phyloP scores from a whole-genome alignment of 30 jellyfish, hydroid and myxozoan species.

The Nemopilema nomurai region DNA sequence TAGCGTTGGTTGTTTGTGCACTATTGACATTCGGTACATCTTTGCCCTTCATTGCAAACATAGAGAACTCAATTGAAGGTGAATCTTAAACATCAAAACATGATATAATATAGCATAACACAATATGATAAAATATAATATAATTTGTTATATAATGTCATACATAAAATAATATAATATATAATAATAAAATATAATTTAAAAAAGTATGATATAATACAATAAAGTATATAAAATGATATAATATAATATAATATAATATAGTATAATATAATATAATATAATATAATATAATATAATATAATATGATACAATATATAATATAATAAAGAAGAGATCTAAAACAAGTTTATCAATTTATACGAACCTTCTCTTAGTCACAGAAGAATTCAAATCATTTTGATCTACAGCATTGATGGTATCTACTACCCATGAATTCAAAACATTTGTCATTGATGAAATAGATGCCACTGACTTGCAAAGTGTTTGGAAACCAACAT shows the following conservation, averaged over 20 bases:
- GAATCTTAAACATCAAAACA: too few relatives aligned
- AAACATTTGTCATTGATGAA: slow-evolving; percentile 5
- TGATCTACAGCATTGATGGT: slow-evolving; percentile 49
- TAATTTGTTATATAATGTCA: too few relatives aligned
- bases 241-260: background rate
- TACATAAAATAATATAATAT: too few relatives aligned
- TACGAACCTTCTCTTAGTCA: slow-evolving; percentile 81
- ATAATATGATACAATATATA: background rate
- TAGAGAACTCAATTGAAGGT: too few relatives aligned
- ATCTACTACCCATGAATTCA: slow-evolving; percentile 51
- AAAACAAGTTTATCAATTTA: background rate
- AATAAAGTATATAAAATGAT: background rate
- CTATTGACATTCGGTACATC: too few relatives aligned
- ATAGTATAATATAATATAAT: background rate
- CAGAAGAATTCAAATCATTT: slow-evolving; percentile 62
- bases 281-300: background rate
- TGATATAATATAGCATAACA: too few relatives aligned
- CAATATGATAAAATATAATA: too few relatives aligned
- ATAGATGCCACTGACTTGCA: slow-evolving; percentile 41
- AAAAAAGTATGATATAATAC: too few relatives aligned
- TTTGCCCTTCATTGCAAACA: too few relatives aligned
- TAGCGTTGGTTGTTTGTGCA: too few relatives aligned
- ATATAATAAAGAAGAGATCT: background rate
- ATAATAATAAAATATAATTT: too few relatives aligned
- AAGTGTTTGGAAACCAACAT: slow-evolving; percentile 54